Conservation (phyloP, 2,888 invertebrate species). For the Zhengitettix transpicula region DNA sequence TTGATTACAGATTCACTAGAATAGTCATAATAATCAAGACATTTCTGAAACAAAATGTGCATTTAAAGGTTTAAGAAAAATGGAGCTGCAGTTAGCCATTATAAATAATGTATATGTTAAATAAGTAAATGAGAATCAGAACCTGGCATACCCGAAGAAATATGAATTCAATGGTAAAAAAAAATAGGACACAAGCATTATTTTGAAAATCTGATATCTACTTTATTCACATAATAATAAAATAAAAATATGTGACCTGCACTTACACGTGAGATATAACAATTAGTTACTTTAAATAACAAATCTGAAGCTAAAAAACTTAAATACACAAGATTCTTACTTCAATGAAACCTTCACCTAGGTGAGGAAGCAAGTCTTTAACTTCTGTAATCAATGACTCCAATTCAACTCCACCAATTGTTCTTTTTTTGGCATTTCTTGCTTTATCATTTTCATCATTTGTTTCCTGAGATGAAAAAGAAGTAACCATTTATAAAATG, state of each 20-base stretch:
- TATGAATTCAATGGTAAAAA: too few relatives aligned
- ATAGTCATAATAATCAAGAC: conserved; percentile 60
- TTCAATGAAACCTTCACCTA: conserved; percentile 56
- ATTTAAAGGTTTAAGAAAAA: too few relatives aligned
- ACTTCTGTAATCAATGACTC: conserved; percentile 42
- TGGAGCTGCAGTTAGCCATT: neutral
- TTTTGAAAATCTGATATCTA: too few relatives aligned
- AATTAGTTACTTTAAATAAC: too few relatives aligned
- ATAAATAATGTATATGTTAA: neutral
- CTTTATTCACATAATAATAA: too few relatives aligned
- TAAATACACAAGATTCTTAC: conserved; percentile 20
- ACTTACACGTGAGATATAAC: too few relatives aligned
- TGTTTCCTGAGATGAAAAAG: neutral
- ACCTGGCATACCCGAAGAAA: too few relatives aligned
- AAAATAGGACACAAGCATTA: too few relatives aligned
- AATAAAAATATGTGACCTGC: too few relatives aligned
- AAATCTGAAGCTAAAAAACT: neutral
- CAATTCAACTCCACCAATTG: conserved; percentile 21
- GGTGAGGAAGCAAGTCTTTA: conserved; percentile 60
- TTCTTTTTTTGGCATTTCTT: neutral
- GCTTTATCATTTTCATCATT: neutral
- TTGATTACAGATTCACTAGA: conserved; percentile 63
- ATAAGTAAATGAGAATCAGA: neutral
- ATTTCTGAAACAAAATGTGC: conserved; percentile 34
- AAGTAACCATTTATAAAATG: too few relatives aligned